Evolutionary conservation across 2,113 vertebrate species (phyloP).

Genomic region (Mastomys natalensis): DNA sequence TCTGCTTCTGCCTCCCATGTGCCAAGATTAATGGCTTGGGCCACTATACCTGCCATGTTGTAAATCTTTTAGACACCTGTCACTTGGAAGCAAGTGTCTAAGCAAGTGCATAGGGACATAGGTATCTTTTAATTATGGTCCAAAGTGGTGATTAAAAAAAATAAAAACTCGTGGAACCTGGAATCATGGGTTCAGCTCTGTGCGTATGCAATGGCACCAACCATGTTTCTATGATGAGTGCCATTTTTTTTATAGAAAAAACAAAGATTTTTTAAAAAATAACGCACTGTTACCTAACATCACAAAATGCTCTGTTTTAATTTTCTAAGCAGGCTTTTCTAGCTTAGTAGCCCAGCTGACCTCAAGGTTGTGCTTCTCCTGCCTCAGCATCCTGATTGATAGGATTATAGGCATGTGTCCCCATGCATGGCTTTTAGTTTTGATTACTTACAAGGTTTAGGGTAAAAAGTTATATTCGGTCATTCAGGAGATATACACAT

Average conservation of each 20-base stretch:
- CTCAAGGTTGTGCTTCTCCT: neutral
- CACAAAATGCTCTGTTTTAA: neutral
- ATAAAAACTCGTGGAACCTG: neutral
- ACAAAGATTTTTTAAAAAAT: neutral
- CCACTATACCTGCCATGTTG: neutral
- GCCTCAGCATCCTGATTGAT: neutral
- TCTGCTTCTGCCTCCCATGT: neutral
- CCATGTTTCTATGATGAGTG: neutral
- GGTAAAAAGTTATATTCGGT: neutral
- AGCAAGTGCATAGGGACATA: neutral
- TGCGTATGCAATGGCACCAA: too few species aligned
- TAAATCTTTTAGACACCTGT: neutral
- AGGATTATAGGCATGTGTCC: neutral
- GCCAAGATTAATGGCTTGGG: neutral
- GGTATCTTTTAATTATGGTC: neutral
- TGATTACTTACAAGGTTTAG: neutral
- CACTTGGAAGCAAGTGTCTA: neutral
- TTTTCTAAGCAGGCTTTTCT: too few species aligned
- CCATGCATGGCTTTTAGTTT: neutral
- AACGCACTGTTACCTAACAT: neutral
- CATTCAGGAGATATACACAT: neutral
- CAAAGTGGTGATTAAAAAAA: neutral
- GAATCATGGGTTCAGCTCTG: neutral
- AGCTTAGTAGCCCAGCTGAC: neutral
- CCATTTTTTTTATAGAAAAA: neutral